Conservation (phyloP, 1,140 invertebrate species). For the Conus ventricosus region DNA sequence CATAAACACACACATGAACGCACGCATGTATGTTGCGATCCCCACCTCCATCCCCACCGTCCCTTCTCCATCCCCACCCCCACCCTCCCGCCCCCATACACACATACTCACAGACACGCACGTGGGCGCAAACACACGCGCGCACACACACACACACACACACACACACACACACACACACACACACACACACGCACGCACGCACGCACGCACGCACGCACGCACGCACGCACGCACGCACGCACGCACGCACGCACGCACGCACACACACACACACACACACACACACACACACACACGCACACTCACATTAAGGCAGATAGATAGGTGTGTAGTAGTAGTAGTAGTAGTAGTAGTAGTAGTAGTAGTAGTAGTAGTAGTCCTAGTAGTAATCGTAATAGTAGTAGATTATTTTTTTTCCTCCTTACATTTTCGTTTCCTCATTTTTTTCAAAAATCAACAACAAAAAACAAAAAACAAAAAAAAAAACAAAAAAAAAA, state of each 20-base stretch:
- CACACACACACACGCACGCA: neutral
- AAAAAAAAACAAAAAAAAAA: too few species aligned
- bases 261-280: constrained; percentile 3
- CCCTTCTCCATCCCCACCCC: too few species aligned
- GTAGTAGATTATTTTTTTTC: too few species aligned
- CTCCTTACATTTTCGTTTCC: too few species aligned
- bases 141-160: neutral
- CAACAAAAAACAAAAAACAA: too few species aligned
- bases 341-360: too few species aligned
- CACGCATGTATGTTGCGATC: too few species aligned
- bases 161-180: neutral
- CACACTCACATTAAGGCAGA: neutral
- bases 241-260: neutral
- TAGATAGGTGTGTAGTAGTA: too few species aligned
- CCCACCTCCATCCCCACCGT: too few species aligned
- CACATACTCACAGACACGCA: neutral
- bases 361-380: too few species aligned
- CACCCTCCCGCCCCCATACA: neutral
- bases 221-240: neutral
- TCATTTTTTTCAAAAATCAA: too few species aligned
- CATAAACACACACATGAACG: neutral
- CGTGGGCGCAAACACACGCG: neutral
- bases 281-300: constrained; percentile 4
- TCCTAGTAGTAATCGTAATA: too few species aligned
- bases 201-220: neutral